Conservation (phyloP, 2,113 vertebrate genomes). For the Probosciger aterrimus region DNA sequence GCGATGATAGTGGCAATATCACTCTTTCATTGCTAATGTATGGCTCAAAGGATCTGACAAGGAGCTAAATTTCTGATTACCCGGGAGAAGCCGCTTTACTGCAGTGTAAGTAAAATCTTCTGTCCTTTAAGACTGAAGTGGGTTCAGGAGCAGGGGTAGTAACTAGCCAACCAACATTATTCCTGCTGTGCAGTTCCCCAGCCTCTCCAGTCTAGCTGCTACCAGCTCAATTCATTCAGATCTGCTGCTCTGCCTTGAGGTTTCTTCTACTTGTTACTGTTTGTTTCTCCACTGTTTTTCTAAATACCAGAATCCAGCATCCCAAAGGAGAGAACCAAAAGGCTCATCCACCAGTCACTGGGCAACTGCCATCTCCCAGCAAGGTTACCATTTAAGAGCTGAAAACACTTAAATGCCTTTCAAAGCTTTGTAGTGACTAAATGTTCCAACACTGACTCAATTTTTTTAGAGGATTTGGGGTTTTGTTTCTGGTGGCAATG, state of each 20-base stretch:
- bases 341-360: neutral
- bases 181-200: neutral
- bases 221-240: neutral
- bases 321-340: neutral
- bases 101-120: neutral
- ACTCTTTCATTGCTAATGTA: neutral
- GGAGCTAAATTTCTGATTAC: neutral
- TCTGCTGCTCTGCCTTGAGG: neutral
- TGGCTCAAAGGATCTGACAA: conserved; percentile 16
- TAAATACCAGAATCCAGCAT: neutral
- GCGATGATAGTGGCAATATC: neutral
- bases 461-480: neutral
- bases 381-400: neutral
- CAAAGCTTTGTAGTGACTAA: neutral
- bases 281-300: neutral
- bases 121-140: neutral
- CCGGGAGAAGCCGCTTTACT: neutral
- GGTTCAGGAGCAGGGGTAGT: neutral
- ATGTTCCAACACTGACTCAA: neutral
- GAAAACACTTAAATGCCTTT: neutral
- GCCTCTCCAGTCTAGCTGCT: neutral
- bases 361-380: neutral
- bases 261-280: neutral
- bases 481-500: neutral
- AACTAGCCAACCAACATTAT: neutral